These are phyloP conservation scores for Neofelis nebulosa DNA, from an alignment of 2,113 vertebrate species.

Conservation along the genomic window DNA sequence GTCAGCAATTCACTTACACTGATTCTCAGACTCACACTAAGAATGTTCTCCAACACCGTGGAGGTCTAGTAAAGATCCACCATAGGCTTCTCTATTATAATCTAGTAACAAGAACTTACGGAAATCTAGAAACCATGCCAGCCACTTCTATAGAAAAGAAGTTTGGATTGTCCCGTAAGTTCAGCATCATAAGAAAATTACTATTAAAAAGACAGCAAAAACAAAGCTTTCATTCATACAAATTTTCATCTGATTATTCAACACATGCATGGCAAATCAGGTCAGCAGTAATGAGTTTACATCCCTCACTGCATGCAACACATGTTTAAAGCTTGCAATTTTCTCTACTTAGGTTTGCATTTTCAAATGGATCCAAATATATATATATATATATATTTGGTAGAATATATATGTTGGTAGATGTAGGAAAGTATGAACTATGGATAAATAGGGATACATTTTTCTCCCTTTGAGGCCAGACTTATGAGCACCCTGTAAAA, in stretches of 20 bases:
- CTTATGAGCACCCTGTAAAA: not conserved
- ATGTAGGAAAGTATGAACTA: not conserved
- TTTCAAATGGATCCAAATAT: not conserved
- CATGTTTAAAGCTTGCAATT: not conserved
- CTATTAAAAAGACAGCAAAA: not conserved
- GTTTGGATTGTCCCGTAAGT: not conserved
- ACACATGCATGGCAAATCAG: not conserved
- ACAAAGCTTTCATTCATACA: conserved; percentile 20
- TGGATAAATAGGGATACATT: not conserved
- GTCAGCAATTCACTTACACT: not conserved
- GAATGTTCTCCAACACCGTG: not conserved
- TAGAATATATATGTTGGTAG: not conserved
- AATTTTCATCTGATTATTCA: not conserved
- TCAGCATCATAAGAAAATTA: not conserved
- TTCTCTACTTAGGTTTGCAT: not conserved
- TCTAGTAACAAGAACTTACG: not conserved
- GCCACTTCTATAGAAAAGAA: not conserved
- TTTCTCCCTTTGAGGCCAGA: not conserved
- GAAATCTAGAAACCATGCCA: not conserved
- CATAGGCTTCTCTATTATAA: not conserved
- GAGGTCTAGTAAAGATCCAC: not conserved
- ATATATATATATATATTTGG: too few species aligned
- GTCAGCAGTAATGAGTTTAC: not conserved
- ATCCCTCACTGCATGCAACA: not conserved
- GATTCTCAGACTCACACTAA: not conserved